phyloP scores from a whole-genome alignment of 1,140 invertebrate species.

The Penaeus indicus region DNA sequence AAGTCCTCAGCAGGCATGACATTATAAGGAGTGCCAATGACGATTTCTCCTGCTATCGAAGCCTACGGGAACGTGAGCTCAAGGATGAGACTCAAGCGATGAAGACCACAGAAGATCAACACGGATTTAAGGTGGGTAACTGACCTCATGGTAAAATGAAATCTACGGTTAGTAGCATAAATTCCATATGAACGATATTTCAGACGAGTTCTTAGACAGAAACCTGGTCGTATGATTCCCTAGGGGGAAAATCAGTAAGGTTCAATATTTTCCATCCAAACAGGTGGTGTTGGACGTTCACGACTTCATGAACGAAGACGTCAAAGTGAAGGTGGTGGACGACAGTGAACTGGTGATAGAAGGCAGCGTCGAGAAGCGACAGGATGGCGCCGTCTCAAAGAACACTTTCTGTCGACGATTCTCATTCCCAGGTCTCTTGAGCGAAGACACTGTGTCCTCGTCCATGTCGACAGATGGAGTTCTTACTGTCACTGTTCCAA shows the following conservation, averaged over 20 bases:
- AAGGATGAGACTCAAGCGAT: conserved; percentile 59
- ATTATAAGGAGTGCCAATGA: not conserved
- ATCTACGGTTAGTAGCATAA: not conserved
- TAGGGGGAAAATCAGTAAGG: not conserved
- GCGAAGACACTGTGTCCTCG: conserved; percentile 50
- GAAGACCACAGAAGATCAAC: conserved; percentile 33
- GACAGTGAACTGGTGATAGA: conserved; percentile 63
- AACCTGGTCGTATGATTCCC: too few relatives aligned
- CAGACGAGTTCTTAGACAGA: too few relatives aligned
- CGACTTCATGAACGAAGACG: conserved; percentile 57
- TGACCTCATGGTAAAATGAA: not conserved
- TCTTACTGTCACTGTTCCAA: conserved; percentile 59
- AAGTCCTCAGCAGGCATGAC: not conserved
- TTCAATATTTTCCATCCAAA: not conserved
- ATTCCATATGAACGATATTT: not conserved
- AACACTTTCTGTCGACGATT: conserved; percentile 59
- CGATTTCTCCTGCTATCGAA: conserved; percentile 31
- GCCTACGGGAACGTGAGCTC: conserved; percentile 38
- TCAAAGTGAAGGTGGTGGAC: conserved; percentile 63
- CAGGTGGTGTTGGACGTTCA: conserved; percentile 64
- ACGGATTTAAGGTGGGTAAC: conserved; percentile 45
- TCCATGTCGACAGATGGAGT: conserved; percentile 62
- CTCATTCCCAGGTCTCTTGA: conserved; percentile 57
- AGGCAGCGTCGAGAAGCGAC: conserved; percentile 57
- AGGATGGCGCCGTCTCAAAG: conserved; percentile 38